Evolutionary conservation across 2,888 invertebrate species (phyloP).

Genomic region (Adela reaumurella): DNA sequence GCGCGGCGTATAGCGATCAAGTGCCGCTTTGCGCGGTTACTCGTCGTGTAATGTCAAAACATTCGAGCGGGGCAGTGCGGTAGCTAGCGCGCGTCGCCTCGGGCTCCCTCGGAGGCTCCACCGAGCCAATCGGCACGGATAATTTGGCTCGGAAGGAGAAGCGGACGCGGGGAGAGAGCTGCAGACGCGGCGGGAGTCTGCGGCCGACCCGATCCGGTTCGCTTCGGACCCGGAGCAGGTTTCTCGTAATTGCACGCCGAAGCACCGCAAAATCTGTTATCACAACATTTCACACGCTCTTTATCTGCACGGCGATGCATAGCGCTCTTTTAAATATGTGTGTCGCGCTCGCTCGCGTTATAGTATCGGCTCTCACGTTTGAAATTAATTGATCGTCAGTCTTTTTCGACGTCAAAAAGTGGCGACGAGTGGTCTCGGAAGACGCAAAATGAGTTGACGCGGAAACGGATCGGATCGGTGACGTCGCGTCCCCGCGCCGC

Average conservation of each 20-base stretch:
- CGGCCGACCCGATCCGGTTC: not conserved
- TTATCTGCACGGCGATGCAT: conserved; percentile 12
- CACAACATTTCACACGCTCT: conserved; percentile 39
- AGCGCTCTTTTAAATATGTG: not conserved
- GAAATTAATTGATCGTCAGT: no score
- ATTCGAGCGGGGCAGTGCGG: conserved; percentile 17
- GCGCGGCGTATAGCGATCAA: no score
- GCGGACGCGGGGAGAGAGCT: not conserved
- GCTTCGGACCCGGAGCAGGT: not conserved
- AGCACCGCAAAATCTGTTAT: conserved; percentile 26
- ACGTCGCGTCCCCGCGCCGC: no score
- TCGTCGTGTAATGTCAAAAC: conserved; percentile 29
- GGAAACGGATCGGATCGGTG: no score
- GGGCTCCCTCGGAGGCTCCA: not conserved
- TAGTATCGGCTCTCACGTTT: no score
- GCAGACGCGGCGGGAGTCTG: not conserved
- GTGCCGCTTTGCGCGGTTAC: no score
- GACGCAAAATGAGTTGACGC: no score
- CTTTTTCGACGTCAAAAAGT: no score
- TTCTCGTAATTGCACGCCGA: not conserved
- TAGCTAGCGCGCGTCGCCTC: conserved; percentile 17
- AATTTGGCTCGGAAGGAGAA: not conserved
- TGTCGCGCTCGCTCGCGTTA: not conserved
- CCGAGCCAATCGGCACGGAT: not conserved
- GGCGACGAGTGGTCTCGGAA: no score